Percentiles rank a stretch among this genome's conserved stretches.
Evolutionary conservation across 2,888 invertebrate genomes (phyloP).

Genomic region (Danaus chrysippus): DNA sequence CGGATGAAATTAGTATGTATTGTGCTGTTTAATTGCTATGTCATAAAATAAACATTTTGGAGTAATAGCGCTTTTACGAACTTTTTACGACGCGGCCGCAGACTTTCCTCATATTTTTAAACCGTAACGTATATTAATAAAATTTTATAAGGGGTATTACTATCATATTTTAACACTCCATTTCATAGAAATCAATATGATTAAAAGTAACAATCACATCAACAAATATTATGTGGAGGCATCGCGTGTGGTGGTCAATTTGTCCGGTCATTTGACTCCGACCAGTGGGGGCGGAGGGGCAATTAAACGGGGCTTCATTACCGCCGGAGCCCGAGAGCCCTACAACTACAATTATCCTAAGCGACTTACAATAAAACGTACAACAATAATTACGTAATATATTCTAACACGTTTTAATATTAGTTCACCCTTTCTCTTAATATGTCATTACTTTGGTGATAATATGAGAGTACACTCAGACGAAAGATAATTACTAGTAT

Average conservation of each 20-base stretch:
- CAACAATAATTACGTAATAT: conserved; percentile 9
- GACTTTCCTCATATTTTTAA: neutral
- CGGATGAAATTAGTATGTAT: conserved; percentile 12
- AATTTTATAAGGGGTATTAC: neutral
- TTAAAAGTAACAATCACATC: conserved; percentile 22
- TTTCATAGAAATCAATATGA: neutral
- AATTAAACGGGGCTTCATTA: conserved; percentile 73
- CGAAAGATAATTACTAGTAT: too few species aligned
- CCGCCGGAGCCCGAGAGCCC: conserved; percentile 42
- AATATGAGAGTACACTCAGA: too few species aligned
- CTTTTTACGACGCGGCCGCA: conserved; percentile 5
- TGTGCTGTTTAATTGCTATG: conserved; percentile 11
- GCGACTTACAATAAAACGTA: conserved; percentile 22
- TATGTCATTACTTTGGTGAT: too few species aligned
- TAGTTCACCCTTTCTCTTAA: too few species aligned
- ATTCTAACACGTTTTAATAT: too few species aligned
- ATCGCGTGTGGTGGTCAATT: conserved; percentile 75
- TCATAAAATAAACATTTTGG: conserved; percentile 20
- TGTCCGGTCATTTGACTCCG: conserved; percentile 68
- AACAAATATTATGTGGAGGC: conserved; percentile 30
- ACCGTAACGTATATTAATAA: neutral
- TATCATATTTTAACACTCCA: neutral
- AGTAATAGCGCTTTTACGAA: conserved; percentile 8
- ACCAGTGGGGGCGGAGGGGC: conserved; percentile 60
- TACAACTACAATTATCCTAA: conserved; percentile 30